Base-by-base conservation (phyloP, 2,113 vertebrate species). In the Arenaria interpres region DNA sequence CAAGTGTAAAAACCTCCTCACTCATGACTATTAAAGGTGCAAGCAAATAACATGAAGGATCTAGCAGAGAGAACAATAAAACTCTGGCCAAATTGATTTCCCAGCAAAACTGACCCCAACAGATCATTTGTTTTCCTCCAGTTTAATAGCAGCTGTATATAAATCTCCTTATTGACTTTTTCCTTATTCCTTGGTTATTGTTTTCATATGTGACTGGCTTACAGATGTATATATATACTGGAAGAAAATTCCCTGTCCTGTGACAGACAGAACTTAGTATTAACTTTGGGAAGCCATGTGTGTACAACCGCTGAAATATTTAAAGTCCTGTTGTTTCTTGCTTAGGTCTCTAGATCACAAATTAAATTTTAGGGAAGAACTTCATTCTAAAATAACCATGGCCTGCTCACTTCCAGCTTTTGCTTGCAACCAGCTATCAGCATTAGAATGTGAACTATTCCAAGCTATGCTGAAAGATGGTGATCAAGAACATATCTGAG, bases 91-190 rank as follows among this genome's bases (percentile, higher is more conserved):
- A 97, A 93, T 72, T 93, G 88, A 97, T 95, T 96, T 96, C 92
- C 93, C 95, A 94, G 77, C 5, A 37, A 94, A 97, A 85, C 45
- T 59, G 83, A 95, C 80, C 88, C 92, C 64, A 91, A 33, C 85
- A 85, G 93, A 96, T 77, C 73, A 91, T 92, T 93, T 90, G 85
- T 97, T 96, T 97, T 91, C 75, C 91, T 86, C 41, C 21, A 53
- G 60, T 96, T 96, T 95, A 94, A 97, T 94, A 97, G 91, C 82
- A 96, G 81, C 85, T 95, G 80, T 92, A 94, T 93, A 97, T 96
- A 97, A 93, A 95, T 96, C 94, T 97, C 69, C 68, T 97, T 89
- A 86, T 85, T 96, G 94, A 93, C 57, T 94, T 97, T 78, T 87
- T 79, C 80, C 80, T 90, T 96, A 87, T 93, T 96, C 67, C 76